Base-by-base conservation (phyloP, 2,888 invertebrate species). In the Plusia festucae region DNA sequence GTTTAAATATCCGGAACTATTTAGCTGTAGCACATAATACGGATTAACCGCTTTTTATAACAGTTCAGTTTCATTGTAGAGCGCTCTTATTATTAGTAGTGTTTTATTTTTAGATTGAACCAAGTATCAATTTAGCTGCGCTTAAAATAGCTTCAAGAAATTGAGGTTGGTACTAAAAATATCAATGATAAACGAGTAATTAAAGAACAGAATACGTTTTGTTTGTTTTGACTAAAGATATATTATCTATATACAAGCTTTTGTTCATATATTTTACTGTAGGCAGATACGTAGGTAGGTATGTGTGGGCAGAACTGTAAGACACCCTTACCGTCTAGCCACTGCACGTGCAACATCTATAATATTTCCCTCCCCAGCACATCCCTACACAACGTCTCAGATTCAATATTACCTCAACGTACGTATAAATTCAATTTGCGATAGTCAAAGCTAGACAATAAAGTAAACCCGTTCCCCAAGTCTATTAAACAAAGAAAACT, bases 131-230 rank as follows among this genome's bases (percentile, higher is more conserved):
- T 53, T 66, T 66, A 65, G 46, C 40, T 53, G 30, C 40, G 62
- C 44, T 51, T 72, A 67, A 68, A 75, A 78, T 75, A 78, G 67
- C 65, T 70, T 55, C 0, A 30, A 56, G 57, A 54, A 62, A 63
- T 20, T 63, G 24, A 13, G 15, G 16, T 51, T 62, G 40, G 3
- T 22, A n/a, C 56, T 66, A 73, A 74, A 74, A 73, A 62, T 66
- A 70, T 52, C 46, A 57, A 22, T 53, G 52, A 49, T 65, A 59
- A 61, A 73, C 24, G 15, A n/a, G 56, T 53, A 40, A 40, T 40
- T 40, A 34, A 49, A 20, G 30, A 40, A 66, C 62, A 70, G 9
- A 20, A 49, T 20, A 49, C 20, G 18, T 49, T 3, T 40, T n/a
- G 40, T 40, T 40, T 40, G n/a, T 15, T 15, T 34, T 40, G n/a